Evolutionary conservation across 1,140 invertebrate genomes (phyloP).

Genomic region (Dinoponera quadriceps): DNA sequence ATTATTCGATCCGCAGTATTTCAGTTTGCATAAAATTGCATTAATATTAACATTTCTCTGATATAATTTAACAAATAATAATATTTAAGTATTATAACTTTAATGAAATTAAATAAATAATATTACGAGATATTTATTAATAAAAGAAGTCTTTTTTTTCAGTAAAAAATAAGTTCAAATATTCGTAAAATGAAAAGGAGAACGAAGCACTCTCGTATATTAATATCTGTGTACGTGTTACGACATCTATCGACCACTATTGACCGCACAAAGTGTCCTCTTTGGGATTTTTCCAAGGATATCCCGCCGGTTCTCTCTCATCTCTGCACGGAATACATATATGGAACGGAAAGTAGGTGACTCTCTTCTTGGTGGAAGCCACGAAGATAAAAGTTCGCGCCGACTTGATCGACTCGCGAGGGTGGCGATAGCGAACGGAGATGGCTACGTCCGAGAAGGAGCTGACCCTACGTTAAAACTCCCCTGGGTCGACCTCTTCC

Average conservation of each 20-base stretch:
- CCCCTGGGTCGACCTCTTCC: constrained; percentile 63
- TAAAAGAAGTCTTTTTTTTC: not conserved
- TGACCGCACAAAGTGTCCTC: not conserved
- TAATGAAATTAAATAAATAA: not conserved
- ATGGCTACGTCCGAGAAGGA: constrained; percentile 42
- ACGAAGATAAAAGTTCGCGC: constrained; percentile 74
- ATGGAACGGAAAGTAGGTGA: constrained; percentile 25
- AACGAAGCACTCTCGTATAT: not conserved
- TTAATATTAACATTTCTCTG: not conserved
- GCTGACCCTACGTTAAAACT: constrained; percentile 81
- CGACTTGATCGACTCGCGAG: constrained; percentile 63
- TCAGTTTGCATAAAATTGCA: not conserved
- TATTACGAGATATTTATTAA: not conserved
- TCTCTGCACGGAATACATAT: not conserved
- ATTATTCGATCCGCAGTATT: not conserved
- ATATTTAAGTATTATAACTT: not conserved
- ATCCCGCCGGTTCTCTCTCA: constrained; percentile 1
- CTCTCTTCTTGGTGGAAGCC: constrained; percentile 51
- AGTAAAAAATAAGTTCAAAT: constrained; percentile 16
- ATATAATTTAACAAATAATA: not conserved
- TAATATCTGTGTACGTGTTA: constrained; percentile 17
- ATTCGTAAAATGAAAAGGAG: not conserved
- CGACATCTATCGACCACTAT: constrained; percentile 29
- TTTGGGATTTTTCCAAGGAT: constrained; percentile 50
- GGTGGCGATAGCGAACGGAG: constrained; percentile 35